These are phyloP conservation scores for Dendrocincla fuliginosa DNA, from an alignment of 2,797 vertebrate species.

Conservation along the genomic window DNA sequence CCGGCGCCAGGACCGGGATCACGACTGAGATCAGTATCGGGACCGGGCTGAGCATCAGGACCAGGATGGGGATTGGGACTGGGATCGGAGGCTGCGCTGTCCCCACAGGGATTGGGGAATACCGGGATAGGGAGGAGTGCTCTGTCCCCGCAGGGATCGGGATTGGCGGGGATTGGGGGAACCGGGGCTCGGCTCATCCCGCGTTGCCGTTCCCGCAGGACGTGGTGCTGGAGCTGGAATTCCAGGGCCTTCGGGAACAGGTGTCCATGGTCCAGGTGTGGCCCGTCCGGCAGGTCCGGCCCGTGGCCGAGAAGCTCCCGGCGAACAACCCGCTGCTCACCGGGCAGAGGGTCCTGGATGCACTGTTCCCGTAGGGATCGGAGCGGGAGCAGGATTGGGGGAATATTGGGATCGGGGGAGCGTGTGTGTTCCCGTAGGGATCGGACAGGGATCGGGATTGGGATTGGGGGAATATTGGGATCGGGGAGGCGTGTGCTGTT, in stretches of 20 bases:
- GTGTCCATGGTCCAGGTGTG: constrained; percentile 69
- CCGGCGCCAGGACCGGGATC: no score
- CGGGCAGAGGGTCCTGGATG: constrained; percentile 67
- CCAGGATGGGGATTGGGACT: no score
- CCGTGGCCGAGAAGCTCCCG: constrained; percentile 62
- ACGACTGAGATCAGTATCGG: no score
- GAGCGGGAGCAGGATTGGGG: no score
- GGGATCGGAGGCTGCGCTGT: no score
- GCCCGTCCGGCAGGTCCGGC: constrained; percentile 68
- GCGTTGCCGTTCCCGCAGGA: constrained; percentile 22
- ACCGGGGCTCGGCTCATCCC: background rate
- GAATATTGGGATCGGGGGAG: background rate
- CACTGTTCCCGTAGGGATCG: background rate
- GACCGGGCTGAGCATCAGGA: no score
- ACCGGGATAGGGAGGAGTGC: no score
- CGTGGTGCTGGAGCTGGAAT: constrained; percentile 72
- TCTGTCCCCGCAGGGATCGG: no score
- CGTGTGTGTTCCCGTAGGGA: background rate
- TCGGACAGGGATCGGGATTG: background rate
- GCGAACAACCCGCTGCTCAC: constrained; percentile 67
- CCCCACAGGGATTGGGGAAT: no score
- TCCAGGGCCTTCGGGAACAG: constrained; percentile 54
- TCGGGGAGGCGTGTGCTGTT: background rate
- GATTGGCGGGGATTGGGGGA: no score
- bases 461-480: background rate